These are phyloP conservation scores for Leucozona laternaria DNA, from an alignment of 2,888 invertebrate genomes.

Conservation along the genomic window DNA sequence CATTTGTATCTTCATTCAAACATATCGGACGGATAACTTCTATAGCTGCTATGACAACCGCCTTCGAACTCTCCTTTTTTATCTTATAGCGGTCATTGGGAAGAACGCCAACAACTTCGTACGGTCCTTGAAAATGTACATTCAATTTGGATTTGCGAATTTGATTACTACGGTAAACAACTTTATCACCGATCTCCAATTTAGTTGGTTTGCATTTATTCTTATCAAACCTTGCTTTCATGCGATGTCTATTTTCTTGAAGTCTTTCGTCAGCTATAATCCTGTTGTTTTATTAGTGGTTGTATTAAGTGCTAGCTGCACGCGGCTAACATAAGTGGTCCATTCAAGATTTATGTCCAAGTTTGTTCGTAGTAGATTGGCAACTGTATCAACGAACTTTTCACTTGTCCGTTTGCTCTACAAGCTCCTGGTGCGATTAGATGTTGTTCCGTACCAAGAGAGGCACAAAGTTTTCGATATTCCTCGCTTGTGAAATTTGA, in stretches of 20 bases:
- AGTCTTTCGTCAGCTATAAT: constrained; percentile 42
- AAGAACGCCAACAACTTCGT: constrained; percentile 42
- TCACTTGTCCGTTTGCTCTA: constrained; percentile 30
- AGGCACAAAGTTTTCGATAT: constrained; percentile 22
- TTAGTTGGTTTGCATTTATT: constrained; percentile 54
- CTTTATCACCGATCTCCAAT: constrained; percentile 53
- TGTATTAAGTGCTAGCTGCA: constrained; percentile 65
- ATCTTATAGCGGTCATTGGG: constrained; percentile 48
- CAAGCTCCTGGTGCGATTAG: constrained; percentile 34
- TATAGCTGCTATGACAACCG: background rate
- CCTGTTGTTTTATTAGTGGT: constrained; percentile 62
- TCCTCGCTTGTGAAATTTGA: constrained; percentile 12
- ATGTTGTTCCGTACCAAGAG: constrained; percentile 29
- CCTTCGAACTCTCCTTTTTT: constrained; percentile 20
- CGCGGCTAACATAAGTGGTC: constrained; percentile 54
- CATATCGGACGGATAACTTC: background rate
- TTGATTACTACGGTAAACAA: constrained; percentile 61
- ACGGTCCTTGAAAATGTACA: constrained; percentile 49
- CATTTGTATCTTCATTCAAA: background rate
- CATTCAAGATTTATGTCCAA: constrained; percentile 54
- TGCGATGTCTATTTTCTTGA: constrained; percentile 44
- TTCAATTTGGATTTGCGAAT: constrained; percentile 48
- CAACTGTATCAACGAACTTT: constrained; percentile 48
- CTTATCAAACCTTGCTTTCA: constrained; percentile 56
- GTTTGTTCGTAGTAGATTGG: constrained; percentile 55